Base-by-base conservation (phyloP, 92 coral and sea anemone genomes). In the Parazoanthus swiftii region DNA sequence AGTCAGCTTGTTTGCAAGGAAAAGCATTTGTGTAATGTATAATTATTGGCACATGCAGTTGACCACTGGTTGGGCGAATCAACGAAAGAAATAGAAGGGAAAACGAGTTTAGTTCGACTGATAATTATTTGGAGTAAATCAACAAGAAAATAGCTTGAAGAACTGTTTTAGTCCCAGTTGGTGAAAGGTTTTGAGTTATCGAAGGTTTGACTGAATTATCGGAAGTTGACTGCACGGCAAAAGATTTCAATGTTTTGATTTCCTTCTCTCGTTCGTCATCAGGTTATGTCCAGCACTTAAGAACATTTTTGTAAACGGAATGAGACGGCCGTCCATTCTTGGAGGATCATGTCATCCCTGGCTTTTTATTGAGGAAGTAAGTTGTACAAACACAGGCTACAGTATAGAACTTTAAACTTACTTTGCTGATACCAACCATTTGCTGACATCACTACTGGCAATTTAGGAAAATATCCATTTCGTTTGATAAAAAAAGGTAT, bases 291-390 rank as follows among this genome's bases (percentile, higher is more conserved):
- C 99, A 26, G 94, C 99, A 16, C 91, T 97, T 36, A 97, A 97
- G 91, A 92, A 91, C 76, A 95, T 97, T 42, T 97, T 97, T 79
- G 93, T 92, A 48, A 98, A 97, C 81, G 99, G 99, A n/a, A 97
- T 97, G 99, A 92, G 98, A 74, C 89, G 95, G 77, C 99, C 98
- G 43, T 97, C 99, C 54, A 95, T 97, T 74, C 93, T 97, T 8
- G 99, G 99, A 14, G 99, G 99, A 23, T 93, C 98, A 9, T 97
- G 98, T 86, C 99, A 97, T 90, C 99, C 99, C 8, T 97, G 99
- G 99, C 92, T 95, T 63, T 97, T 97, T 74, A 90, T 97, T 51
- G 99, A 97, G 88, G 99, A 97, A 95, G 99, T 97, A 86, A 85
- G 90, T 15, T 10, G n/a, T 5, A 5, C 33, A 39, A 56, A 35